These are phyloP conservation scores for Lathronympha strigana DNA, from an alignment of 2,888 invertebrate species.

Conservation along the genomic window DNA sequence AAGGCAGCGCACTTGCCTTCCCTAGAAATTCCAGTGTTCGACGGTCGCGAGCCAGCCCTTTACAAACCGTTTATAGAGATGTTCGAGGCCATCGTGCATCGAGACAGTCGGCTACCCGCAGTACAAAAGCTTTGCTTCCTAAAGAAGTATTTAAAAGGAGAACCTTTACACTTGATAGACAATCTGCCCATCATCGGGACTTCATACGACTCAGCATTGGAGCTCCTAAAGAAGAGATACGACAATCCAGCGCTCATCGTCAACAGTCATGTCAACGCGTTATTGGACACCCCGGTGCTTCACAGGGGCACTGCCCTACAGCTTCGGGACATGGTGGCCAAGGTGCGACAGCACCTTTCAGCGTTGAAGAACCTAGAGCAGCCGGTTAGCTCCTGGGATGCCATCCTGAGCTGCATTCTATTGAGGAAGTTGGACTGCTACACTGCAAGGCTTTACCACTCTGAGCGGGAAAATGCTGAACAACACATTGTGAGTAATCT, in stretches of 20 bases:
- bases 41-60: not conserved
- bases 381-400: not conserved
- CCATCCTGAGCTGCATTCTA: not conserved
- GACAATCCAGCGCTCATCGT: too few species aligned
- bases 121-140: conserved; percentile 25
- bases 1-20: not conserved
- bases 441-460: not conserved
- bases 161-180: conserved; percentile 26
- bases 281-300: too few species aligned
- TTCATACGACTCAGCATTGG: conserved; percentile 16
- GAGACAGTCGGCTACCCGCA: not conserved
- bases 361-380: conserved; percentile 2
- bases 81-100: conserved; percentile 24
- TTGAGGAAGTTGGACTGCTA: not conserved
- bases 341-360: too few species aligned
- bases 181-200: conserved; percentile 17
- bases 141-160: conserved; percentile 28
- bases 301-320: too few species aligned
- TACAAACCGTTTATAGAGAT: conserved; percentile 28
- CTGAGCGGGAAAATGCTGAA: not conserved
- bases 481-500: not conserved
- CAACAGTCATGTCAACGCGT: too few species aligned
- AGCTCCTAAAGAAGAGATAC: not conserved
- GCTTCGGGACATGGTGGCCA: too few species aligned
- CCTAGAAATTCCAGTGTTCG: not conserved